Evolutionary conservation across 2,888 invertebrate genomes (phyloP).

Genomic region (Oxyscelio sp.): DNA sequence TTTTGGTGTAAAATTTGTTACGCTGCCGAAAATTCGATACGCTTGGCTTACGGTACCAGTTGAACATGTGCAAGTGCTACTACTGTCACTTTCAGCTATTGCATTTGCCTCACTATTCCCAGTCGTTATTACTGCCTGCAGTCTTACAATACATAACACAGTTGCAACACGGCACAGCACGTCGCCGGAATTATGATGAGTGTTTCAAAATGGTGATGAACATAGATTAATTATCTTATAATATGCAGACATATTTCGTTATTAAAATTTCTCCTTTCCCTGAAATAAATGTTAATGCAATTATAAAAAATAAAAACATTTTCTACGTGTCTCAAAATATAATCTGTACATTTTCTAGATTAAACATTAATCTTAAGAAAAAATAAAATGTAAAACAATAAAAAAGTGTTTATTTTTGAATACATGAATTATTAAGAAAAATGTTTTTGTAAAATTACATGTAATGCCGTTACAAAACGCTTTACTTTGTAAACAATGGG

Average conservation of each 20-base stretch:
- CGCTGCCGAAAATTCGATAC: slow-evolving; percentile 23
- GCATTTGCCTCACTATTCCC: slow-evolving; percentile 43
- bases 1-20: slow-evolving; percentile 37
- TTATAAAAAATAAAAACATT: neutral
- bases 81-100: slow-evolving; percentile 56
- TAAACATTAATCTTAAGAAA: no score
- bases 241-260: slow-evolving; percentile 6
- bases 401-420: no score
- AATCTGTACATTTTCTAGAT: no score
- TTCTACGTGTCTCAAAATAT: neutral
- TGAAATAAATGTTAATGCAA: neutral
- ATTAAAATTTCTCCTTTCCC: neutral
- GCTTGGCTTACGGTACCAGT: slow-evolving; percentile 16
- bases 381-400: no score
- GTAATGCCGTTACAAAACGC: neutral
- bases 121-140: slow-evolving; percentile 42
- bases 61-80: slow-evolving; percentile 37
- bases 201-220: slow-evolving; percentile 33
- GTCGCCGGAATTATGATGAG: neutral
- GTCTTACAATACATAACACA: slow-evolving; percentile 31
- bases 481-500: slow-evolving; percentile 26
- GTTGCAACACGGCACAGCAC: slow-evolving; percentile 7
- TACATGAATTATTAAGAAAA: neutral
- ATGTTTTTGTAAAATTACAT: slow-evolving; percentile 8
- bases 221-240: slow-evolving; percentile 33